Evolutionary conservation across 30 jellyfish, hydroid and myxozoan genomes (phyloP).

Genomic region (Hydra vulgaris): DNA sequence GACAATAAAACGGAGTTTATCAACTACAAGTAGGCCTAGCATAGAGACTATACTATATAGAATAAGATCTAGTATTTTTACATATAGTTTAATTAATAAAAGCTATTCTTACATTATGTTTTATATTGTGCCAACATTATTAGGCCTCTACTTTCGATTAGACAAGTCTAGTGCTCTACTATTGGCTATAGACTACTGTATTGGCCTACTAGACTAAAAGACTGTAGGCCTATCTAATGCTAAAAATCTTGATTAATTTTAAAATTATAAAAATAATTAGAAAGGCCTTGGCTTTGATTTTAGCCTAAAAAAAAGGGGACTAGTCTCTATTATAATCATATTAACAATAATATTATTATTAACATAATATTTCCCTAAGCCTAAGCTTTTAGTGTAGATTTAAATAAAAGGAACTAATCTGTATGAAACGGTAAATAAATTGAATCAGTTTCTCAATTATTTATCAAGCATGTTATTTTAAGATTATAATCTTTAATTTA

Average conservation of each 20-base stretch:
- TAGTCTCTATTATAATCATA: not conserved
- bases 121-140: not conserved
- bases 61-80: not conserved
- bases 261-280: not conserved
- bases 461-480: not conserved
- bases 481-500: not conserved
- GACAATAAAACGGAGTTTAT: not conserved
- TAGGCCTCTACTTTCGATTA: not conserved
- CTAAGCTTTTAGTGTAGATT: not conserved
- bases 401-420: not conserved
- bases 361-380: not conserved
- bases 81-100: not conserved
- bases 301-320: not conserved
- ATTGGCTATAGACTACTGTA: not conserved
- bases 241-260: not conserved
- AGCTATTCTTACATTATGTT: not conserved
- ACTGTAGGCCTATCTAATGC: not conserved
- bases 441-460: not conserved
- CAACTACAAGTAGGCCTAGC: not conserved
- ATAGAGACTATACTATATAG: not conserved
- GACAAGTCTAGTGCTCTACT: not conserved
- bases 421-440: not conserved
- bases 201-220: not conserved
- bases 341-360: not conserved
- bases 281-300: not conserved